Percentiles rank a stretch among this genome's conserved stretches.
Conservation (phyloP, 2,888 invertebrate species). For the Drosophila yooni region DNA sequence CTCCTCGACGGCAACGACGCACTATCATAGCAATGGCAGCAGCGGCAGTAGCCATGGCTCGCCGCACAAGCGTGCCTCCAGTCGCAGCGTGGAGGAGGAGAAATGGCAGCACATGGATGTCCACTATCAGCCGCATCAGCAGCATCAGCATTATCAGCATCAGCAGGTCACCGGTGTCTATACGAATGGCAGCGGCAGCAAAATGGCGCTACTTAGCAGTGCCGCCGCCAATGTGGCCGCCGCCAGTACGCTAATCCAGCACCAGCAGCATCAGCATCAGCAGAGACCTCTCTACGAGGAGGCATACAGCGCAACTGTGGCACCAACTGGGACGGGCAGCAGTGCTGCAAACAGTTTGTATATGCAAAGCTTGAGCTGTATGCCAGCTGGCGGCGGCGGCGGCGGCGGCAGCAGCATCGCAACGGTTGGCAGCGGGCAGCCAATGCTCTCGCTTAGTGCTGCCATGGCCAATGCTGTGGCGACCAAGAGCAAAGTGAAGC, state of each 20-base stretch:
- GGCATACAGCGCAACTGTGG: constrained; percentile 66
- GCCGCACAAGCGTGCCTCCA: constrained; percentile 83
- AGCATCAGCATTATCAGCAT: constrained; percentile 17
- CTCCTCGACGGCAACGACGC: constrained; percentile 61
- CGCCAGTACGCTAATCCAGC: constrained; percentile 34
- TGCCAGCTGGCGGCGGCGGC: constrained; percentile 15
- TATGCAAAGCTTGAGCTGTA: constrained; percentile 24
- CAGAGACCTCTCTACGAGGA: constrained; percentile 66
- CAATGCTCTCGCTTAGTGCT: constrained; percentile 51
- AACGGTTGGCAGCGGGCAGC: constrained; percentile 11
- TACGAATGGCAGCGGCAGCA: constrained; percentile 61
- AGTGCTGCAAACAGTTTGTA: constrained; percentile 35
- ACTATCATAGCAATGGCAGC: constrained; percentile 70
- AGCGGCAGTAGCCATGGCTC: constrained; percentile 77
- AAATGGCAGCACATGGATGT: constrained; percentile 46
- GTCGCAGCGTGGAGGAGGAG: constrained; percentile 80
- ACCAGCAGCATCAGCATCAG: constrained; percentile 42
- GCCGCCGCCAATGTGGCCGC: constrained; percentile 67
- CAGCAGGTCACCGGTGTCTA: constrained; percentile 39
- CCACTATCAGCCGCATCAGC: constrained; percentile 44
- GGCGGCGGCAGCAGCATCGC: neutral
- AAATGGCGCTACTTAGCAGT: constrained; percentile 80
- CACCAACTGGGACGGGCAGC: constrained; percentile 56
- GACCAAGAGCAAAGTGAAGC: constrained; percentile 80
- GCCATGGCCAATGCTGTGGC: constrained; percentile 46